Evolutionary conservation across 2,797 vertebrate species (phyloP).

Genomic region (Saxicola maurus): DNA sequence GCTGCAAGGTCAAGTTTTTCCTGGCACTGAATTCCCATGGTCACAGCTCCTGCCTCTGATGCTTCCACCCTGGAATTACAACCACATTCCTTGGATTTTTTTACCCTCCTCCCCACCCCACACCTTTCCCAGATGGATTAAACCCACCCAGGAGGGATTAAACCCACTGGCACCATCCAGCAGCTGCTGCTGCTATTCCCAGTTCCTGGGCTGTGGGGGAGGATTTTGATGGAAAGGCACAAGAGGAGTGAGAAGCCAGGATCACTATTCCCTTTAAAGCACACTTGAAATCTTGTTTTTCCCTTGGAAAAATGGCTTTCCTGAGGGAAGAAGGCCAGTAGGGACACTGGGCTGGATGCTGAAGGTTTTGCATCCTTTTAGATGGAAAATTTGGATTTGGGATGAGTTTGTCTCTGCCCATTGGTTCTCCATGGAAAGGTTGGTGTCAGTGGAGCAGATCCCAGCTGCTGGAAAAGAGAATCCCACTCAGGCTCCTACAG

Average conservation of each 20-base stretch:
- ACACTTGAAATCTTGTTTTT: background rate
- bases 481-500: background rate
- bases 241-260: background rate
- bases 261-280: accelerated
- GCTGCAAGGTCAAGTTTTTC: background rate
- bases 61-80: background rate
- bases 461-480: background rate
- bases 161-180: accelerated
- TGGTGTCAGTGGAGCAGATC: background rate
- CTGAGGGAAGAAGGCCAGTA: accelerated
- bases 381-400: background rate
- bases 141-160: background rate
- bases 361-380: background rate
- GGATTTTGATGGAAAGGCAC: background rate
- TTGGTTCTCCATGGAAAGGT: background rate
- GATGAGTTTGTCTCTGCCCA: background rate
- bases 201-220: accelerated
- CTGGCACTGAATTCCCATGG: background rate
- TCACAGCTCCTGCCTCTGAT: background rate
- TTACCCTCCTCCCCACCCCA: background rate
- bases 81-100: background rate
- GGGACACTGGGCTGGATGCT: background rate
- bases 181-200: slow-evolving; percentile 44
- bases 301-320: background rate
- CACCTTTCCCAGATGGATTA: background rate